phyloP scores from a whole-genome alignment of 2,797 vertebrate species.

The Crax fasciolata region DNA sequence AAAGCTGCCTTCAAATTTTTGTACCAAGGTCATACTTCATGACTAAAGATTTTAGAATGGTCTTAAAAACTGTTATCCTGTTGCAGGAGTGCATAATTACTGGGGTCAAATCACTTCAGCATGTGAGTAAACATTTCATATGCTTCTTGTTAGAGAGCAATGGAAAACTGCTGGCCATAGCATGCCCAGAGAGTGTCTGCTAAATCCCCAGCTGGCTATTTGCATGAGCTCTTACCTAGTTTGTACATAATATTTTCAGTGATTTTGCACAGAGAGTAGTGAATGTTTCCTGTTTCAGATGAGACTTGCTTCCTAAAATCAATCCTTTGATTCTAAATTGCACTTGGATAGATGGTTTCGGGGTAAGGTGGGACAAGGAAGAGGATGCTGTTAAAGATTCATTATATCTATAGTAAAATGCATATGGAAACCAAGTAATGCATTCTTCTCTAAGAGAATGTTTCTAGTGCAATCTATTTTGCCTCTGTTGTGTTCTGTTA shows the following conservation, averaged over 20 bases:
- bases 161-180: neutral
- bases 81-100: neutral
- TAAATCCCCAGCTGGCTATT: neutral
- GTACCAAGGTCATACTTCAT: neutral
- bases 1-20: neutral
- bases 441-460: neutral
- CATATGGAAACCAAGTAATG: neutral
- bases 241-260: neutral
- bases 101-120: neutral
- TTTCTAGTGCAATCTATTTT: neutral
- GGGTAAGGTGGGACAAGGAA: neutral
- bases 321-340: neutral
- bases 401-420: neutral
- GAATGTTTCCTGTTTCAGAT: neutral
- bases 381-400: neutral
- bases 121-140: neutral
- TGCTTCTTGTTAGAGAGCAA: neutral
- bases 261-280: neutral
- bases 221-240: neutral
- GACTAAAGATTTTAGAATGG: neutral
- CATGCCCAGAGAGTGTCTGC: neutral
- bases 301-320: neutral
- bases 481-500: neutral
- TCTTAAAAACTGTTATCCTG: neutral
- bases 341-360: neutral